Evolutionary conservation across 2,888 invertebrate species (phyloP), one percentile per base, ranked within the genome.

Genomic region (Hartigia nigra): DNA sequence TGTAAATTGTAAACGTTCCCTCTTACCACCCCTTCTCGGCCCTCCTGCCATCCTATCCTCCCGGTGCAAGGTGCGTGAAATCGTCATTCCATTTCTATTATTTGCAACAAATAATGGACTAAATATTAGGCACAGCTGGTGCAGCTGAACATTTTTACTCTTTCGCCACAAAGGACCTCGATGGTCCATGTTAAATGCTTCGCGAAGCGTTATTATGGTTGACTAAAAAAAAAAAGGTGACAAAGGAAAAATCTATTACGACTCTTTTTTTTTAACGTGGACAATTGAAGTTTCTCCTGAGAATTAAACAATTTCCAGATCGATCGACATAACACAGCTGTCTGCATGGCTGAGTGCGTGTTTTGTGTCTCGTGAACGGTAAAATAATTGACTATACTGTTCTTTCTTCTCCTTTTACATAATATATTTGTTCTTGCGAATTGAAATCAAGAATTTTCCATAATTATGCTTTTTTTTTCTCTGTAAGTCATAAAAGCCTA

Each of bases 1-100:
- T 69, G 81, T 79, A 80, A 81, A 81, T 83, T 81, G 80, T 82
- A 79, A 55, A 80, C 77, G 78, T 76, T 78, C 70, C 78, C 69
- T 77, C 69, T 77, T 14, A 12, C 37, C 36, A 70, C 23, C 72
- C 72, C 11, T 72, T 35, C 23, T 55, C n/a, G n/a, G n/a, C n/a
- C 55, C 23, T n/a, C 74, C 36, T 31, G 55, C 34, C 70, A 70
- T 74, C 70, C 12, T 39, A 31, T 14, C 34, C n/a, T 36, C 74
- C n/a, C 69, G 72, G 76, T 76, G 72, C 72, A 76, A 79, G 74
- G 76, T 79, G 78, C 78, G 78, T 79, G 76, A 79, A 79, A 79
- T 79, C 76, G 78, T 72, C 72, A 14, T 72, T 72, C 32, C 32
- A 34, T 72, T 72, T 31, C 72, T 72, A 72, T 34, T 72, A 72